These are phyloP conservation scores for Steinernema khuongi DNA, from an alignment of 1,140 invertebrate genomes.

Conservation along the genomic window DNA sequence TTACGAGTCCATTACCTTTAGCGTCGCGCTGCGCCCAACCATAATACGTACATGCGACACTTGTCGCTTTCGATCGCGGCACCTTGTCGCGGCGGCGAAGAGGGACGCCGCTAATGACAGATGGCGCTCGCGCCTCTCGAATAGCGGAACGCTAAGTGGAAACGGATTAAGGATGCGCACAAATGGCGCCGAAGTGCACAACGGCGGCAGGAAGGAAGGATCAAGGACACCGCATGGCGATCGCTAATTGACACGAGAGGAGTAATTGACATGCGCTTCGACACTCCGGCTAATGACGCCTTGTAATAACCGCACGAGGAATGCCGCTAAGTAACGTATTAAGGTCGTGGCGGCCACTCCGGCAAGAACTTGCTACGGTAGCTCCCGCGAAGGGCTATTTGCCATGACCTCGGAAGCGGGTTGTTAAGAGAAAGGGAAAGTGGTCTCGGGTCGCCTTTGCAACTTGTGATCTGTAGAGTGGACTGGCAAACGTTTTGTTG, in stretches of 20 bases:
- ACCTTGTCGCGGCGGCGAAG: background rate
- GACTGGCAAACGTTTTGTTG: too few relatives aligned
- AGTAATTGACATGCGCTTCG: constrained; percentile 16
- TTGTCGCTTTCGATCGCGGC: constrained; percentile 5
- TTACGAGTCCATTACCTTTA: constrained; percentile 10
- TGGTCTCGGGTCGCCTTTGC: too few relatives aligned
- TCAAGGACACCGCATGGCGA: background rate
- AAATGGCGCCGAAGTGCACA: background rate
- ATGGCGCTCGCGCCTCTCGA: background rate
- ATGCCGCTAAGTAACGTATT: constrained; percentile 13
- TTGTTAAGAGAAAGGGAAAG: background rate
- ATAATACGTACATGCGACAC: constrained; percentile 15
- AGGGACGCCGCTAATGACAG: constrained; percentile 14
- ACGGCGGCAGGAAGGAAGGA: constrained; percentile 1
- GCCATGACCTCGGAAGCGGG: background rate
- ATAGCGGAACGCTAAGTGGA: background rate
- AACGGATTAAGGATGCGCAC: constrained; percentile 10
- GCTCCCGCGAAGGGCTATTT: background rate
- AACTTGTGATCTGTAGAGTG: too few relatives aligned
- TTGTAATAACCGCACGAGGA: constrained; percentile 1
- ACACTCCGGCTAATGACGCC: constrained; percentile 13
- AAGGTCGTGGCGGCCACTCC: background rate
- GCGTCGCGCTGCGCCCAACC: background rate
- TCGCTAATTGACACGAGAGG: constrained; percentile 8
- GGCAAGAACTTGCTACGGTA: background rate